Conservation (phyloP, 1,140 invertebrate genomes). For the Cotesia vestalis region DNA sequence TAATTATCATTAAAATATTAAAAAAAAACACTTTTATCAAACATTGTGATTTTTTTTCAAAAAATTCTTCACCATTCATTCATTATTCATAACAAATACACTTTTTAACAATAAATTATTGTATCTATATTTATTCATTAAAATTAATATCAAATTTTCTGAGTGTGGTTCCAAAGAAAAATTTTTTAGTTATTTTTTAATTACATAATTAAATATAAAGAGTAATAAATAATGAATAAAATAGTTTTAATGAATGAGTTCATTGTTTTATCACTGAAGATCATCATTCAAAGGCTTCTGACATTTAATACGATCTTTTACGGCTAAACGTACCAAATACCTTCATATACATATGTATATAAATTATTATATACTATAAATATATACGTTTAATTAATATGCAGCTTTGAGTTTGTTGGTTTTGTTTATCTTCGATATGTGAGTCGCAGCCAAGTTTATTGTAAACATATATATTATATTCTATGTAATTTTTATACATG, state of each 20-base stretch:
- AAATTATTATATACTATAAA: neutral
- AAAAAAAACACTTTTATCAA: too few species aligned
- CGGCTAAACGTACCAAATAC: neutral
- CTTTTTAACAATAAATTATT: too few species aligned
- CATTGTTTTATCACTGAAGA: constrained; percentile 40
- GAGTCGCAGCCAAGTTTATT: neutral
- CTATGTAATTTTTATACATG: too few species aligned
- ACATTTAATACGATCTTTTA: constrained; percentile 39
- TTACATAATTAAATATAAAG: neutral
- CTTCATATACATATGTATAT: constrained; percentile 7
- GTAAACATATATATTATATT: constrained; percentile 3
- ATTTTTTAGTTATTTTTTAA: neutral
- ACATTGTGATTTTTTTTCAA: too few species aligned
- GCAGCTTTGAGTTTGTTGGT: too few species aligned
- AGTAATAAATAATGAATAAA: too few species aligned
- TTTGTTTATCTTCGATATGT: neutral
- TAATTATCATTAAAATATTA: too few species aligned
- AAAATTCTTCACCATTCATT: too few species aligned
- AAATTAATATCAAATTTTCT: too few species aligned
- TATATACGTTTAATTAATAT: constrained; percentile 23
- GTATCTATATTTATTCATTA: too few species aligned
- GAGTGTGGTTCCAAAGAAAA: too few species aligned
- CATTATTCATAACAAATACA: too few species aligned
- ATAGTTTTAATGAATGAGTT: neutral
- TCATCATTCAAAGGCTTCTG: constrained; percentile 43